phyloP scores from a whole-genome alignment of 35 echinoderm and acorn worm genomes.

The Acanthaster planci region DNA sequence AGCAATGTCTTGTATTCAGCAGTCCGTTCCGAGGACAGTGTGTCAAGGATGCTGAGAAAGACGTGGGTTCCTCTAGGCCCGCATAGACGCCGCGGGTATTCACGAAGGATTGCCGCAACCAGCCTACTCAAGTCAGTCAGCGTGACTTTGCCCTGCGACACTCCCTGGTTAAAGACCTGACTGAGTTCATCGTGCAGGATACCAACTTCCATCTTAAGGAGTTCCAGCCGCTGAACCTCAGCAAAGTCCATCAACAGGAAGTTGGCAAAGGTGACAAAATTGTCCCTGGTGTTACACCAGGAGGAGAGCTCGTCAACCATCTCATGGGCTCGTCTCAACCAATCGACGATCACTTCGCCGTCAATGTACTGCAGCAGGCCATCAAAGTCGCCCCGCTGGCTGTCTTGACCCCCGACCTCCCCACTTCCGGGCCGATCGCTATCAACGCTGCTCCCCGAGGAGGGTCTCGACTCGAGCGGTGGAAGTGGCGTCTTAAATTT shows the following conservation, averaged over 20 bases:
- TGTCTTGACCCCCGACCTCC: neutral
- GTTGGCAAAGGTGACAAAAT: slow-evolving; percentile 91
- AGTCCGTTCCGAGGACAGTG: slow-evolving; percentile 79
- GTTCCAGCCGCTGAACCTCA: slow-evolving; percentile 65
- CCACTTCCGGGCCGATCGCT: slow-evolving; percentile 49
- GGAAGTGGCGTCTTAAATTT: slow-evolving; percentile 64
- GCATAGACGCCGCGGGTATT: slow-evolving; percentile 78
- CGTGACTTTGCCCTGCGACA: slow-evolving; percentile 51
- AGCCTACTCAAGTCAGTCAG: slow-evolving; percentile 61
- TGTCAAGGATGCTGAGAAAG: slow-evolving; percentile 87
- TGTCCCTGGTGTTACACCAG: slow-evolving; percentile 71
- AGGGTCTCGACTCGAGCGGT: slow-evolving; percentile 64
- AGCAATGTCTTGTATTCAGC: slow-evolving; percentile 76
- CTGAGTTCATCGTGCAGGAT: slow-evolving; percentile 83
- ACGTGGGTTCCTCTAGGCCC: slow-evolving; percentile 70
- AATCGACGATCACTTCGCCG: slow-evolving; percentile 40
- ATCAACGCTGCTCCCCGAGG: slow-evolving; percentile 52
- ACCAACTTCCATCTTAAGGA: slow-evolving; percentile 81
- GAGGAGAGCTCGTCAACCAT: slow-evolving; percentile 62
- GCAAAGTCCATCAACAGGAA: slow-evolving; percentile 90
- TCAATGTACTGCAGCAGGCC: slow-evolving; percentile 60
- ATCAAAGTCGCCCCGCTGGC: slow-evolving; percentile 50
- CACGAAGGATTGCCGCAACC: slow-evolving; percentile 61
- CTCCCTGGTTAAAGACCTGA: slow-evolving; percentile 60
- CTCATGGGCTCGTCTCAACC: slow-evolving; percentile 68